These are phyloP conservation scores for Lottia gigantea DNA, from an alignment of 2,888 invertebrate species.

Conservation along the genomic window DNA sequence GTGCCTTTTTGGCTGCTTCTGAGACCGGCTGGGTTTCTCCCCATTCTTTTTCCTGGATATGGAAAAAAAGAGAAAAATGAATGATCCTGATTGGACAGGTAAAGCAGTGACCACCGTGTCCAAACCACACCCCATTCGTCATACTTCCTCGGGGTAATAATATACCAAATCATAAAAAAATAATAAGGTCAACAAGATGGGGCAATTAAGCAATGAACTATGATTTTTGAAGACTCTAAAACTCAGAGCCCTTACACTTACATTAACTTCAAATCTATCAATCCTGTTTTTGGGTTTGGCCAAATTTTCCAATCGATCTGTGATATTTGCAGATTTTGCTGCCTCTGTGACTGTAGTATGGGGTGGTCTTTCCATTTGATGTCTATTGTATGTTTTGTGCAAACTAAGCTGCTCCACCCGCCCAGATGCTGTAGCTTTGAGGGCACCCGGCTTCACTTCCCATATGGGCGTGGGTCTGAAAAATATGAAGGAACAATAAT, in stretches of 20 bases:
- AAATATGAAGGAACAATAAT: too few relatives aligned
- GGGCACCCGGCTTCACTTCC: slow-evolving; percentile 48
- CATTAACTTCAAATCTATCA: slow-evolving; percentile 40
- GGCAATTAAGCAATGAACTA: too few relatives aligned
- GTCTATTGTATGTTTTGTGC: slow-evolving; percentile 37
- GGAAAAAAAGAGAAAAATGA: too few relatives aligned
- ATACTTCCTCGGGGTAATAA: too few relatives aligned
- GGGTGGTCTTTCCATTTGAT: slow-evolving; percentile 47
- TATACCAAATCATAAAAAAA: too few relatives aligned
- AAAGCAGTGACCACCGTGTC: too few relatives aligned
- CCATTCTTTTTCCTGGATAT: slow-evolving; percentile 44
- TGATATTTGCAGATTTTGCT: slow-evolving; percentile 39
- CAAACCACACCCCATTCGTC: too few relatives aligned
- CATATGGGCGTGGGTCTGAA: slow-evolving; percentile 54
- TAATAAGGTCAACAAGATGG: too few relatives aligned
- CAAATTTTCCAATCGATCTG: slow-evolving; percentile 46
- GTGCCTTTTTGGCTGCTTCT: slow-evolving; percentile 39
- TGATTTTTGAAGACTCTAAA: too few relatives aligned
- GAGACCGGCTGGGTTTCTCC: slow-evolving; percentile 43
- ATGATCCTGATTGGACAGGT: too few relatives aligned
- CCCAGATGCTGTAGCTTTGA: slow-evolving; percentile 41
- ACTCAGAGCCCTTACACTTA: slow-evolving; percentile 45
- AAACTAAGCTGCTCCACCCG: slow-evolving; percentile 43
- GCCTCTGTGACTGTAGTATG: slow-evolving; percentile 41
- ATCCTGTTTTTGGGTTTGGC: slow-evolving; percentile 46